Percentiles rank a stretch among this genome's conserved stretches.
Evolutionary conservation across 2,888 invertebrate genomes (phyloP).

Genomic region (Cheilosia soror): DNA sequence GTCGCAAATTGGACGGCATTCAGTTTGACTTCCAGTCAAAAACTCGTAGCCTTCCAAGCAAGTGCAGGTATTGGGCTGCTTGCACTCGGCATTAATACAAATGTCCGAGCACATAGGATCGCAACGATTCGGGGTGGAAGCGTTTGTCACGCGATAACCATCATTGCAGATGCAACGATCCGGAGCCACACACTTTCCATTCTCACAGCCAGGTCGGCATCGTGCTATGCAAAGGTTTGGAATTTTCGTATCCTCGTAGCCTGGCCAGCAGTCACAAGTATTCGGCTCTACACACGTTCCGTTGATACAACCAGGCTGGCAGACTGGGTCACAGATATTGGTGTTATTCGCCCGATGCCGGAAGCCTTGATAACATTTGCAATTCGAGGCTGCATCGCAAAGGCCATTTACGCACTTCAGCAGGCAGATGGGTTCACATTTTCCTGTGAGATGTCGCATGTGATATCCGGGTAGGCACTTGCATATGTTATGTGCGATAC

Average conservation of each 20-base stretch:
- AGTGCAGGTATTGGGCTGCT: slow-evolving; percentile 85
- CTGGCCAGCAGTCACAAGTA: slow-evolving; percentile 80
- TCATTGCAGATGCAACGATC: slow-evolving; percentile 84
- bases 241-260: slow-evolving; percentile 80
- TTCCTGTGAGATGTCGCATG: slow-evolving; percentile 80
- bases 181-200: slow-evolving; percentile 84
- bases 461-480: slow-evolving; percentile 80
- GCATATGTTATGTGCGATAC: slow-evolving; percentile 81
- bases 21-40: slow-evolving; percentile 78
- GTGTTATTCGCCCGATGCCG: slow-evolving; percentile 78
- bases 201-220: slow-evolving; percentile 81
- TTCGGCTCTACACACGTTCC: slow-evolving; percentile 84
- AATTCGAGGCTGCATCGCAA: slow-evolving; percentile 84
- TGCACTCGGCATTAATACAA: slow-evolving; percentile 84
- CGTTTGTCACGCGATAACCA: slow-evolving; percentile 80
- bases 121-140: slow-evolving; percentile 79
- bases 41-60: slow-evolving; percentile 83
- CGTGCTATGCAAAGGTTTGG: slow-evolving; percentile 79
- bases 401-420: slow-evolving; percentile 82
- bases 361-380: slow-evolving; percentile 85
- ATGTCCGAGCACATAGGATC: slow-evolving; percentile 78
- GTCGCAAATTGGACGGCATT: slow-evolving; percentile 81
- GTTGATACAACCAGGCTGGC: slow-evolving; percentile 82
- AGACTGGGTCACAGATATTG: slow-evolving; percentile 81
- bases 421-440: slow-evolving; percentile 80